phyloP scores from a whole-genome alignment of 1,140 invertebrate species.

The Pseudomyrmex cubaensis region DNA sequence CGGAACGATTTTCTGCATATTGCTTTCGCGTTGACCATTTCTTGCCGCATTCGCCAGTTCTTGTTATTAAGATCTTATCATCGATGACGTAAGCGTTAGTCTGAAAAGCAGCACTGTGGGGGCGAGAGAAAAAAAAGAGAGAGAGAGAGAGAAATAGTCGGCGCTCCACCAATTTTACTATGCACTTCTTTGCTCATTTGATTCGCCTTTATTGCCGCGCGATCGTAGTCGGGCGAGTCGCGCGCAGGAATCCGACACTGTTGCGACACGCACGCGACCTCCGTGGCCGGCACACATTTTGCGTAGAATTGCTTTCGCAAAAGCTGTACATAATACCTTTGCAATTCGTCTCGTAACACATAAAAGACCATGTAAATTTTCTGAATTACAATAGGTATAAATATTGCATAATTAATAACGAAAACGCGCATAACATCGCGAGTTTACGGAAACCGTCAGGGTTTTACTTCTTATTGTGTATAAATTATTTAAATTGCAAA shows the following conservation, averaged over 20 bases:
- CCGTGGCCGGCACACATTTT: slow-evolving; percentile 46
- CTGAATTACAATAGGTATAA: slow-evolving; percentile 23
- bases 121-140: too few species aligned
- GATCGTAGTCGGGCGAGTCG: slow-evolving; percentile 16
- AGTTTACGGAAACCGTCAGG: too few species aligned
- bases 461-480: too few species aligned
- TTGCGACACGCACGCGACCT: slow-evolving; percentile 36
- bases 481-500: too few species aligned
- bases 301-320: slow-evolving; percentile 56
- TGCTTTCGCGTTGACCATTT: slow-evolving; percentile 19
- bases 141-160: neutral
- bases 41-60: slow-evolving; percentile 36
- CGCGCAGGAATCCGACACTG: slow-evolving; percentile 53
- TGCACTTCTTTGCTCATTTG: slow-evolving; percentile 35
- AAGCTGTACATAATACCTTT: slow-evolving; percentile 22
- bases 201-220: slow-evolving; percentile 39
- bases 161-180: slow-evolving; percentile 57
- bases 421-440: too few species aligned
- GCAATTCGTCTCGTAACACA: slow-evolving; percentile 20
- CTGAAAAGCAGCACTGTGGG: slow-evolving; percentile 39
- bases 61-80: slow-evolving; percentile 71
- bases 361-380: slow-evolving; percentile 3
- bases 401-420: neutral
- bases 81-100: slow-evolving; percentile 59
- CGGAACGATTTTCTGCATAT: slow-evolving; percentile 55